Evolutionary conservation across 2,888 invertebrate genomes (phyloP), one percentile per base, ranked within the genome.

Genomic region (Amorpha juglandis): DNA sequence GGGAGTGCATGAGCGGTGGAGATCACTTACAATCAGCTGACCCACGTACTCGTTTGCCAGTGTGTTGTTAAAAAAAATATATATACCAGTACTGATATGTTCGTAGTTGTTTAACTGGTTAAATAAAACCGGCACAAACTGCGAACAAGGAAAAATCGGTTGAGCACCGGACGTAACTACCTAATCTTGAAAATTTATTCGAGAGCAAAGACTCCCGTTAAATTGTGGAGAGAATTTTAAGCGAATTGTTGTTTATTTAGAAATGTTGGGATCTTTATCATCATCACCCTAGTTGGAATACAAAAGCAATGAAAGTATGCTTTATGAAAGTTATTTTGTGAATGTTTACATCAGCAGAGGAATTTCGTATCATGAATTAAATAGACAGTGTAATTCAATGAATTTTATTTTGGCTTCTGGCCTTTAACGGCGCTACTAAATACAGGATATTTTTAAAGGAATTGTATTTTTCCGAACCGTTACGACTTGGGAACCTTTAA

Each of bases 271-370:
- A 35, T 35, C 35, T 11, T 16, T 12, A 42, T 42, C 58, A 19
- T 58, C 53, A 12, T 45, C 42, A n/a, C n/a, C n/a, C 19, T 16
- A 42, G 38, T 6, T 42, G 3, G 58, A 19, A 50, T 19, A n/a
- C 42, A 35, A 58, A 58, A 42, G 58, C 58, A 42, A 8, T 52
- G 52, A 21, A 42, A 42, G 33, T 62, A 52, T 51, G 48, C 47
- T 66, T 65, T 62, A 42, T 52, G 47, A 51, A 65, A 65, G 62
- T 62, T 58, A 66, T 42, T 65, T 19, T 50, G 35, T 35, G 58
- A 58, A 58, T 19, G 58, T 16, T 58, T 58, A 50, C 8, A 19
- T 50, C 19, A 19, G 50, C 50, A 19, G 45, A 8, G 50, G 19
- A 58, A 16, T 38, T 42, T 58, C 42, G 4, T 6, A 3, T 12